Conservation (phyloP, 2,113 vertebrate genomes). For the Peucedramus taeniatus region DNA sequence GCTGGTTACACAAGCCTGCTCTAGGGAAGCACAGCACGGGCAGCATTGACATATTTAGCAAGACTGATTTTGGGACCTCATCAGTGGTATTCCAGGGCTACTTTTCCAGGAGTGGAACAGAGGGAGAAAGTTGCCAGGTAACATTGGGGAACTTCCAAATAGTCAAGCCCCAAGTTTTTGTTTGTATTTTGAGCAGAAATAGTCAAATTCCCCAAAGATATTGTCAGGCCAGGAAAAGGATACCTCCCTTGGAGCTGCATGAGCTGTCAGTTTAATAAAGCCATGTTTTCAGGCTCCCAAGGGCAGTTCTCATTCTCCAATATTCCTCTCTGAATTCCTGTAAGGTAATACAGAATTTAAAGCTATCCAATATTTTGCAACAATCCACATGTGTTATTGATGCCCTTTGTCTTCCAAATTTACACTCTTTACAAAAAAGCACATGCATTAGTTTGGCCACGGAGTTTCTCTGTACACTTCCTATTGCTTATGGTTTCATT, state of each 20-base stretch:
- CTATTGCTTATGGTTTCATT: neutral
- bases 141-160: neutral
- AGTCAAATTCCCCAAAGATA: neutral
- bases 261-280: neutral
- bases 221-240: neutral
- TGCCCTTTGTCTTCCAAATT: neutral
- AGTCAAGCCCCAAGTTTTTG: neutral
- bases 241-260: neutral
- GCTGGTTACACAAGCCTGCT: neutral
- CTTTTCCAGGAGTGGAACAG: neutral
- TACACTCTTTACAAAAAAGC: neutral
- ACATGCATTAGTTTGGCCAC: neutral
- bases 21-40: neutral
- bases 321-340: neutral
- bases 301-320: neutral
- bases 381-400: neutral
- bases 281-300: neutral
- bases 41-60: neutral
- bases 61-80: neutral
- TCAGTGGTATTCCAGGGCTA: neutral
- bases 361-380: neutral
- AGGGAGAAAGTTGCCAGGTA: neutral
- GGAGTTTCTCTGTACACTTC: neutral
- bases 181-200: neutral
- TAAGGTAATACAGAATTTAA: neutral